These are phyloP conservation scores for Enteromius viviparus DNA, from an alignment of 2,797 vertebrate genomes.

Conservation along the genomic window DNA sequence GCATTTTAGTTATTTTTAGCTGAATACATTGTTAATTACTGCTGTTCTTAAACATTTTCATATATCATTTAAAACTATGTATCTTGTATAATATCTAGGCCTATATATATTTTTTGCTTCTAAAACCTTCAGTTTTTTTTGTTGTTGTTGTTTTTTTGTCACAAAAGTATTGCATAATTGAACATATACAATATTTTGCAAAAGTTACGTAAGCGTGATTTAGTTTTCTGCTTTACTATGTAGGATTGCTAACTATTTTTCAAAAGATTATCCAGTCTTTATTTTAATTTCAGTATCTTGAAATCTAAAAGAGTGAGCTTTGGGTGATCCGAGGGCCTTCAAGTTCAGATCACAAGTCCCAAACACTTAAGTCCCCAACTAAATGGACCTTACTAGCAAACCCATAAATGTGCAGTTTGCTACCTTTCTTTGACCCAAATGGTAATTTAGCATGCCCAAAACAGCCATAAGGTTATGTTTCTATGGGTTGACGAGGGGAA, in stretches of 20 bases:
- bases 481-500: conserved; percentile 46
- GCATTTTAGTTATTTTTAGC: background rate
- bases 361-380: background rate
- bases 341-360: background rate
- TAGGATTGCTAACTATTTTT: background rate
- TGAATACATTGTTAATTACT: background rate
- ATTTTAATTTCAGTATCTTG: background rate
- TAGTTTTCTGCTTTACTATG: background rate
- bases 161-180: background rate
- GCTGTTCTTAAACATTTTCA: background rate
- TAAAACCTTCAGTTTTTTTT: background rate
- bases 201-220: background rate
- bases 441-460: conserved; percentile 43
- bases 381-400: conserved; percentile 15
- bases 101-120: background rate
- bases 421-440: conserved; percentile 36
- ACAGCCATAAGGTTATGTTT: conserved; percentile 15
- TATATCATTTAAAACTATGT: background rate
- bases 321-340: background rate
- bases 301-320: background rate
- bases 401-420: conserved; percentile 21
- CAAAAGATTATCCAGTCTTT: background rate
- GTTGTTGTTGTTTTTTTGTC: too few species aligned
- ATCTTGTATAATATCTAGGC: background rate
- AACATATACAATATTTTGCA: background rate